Evolutionary conservation across 2,797 vertebrate species (phyloP).

Genomic region (Oreortyx pictus): DNA sequence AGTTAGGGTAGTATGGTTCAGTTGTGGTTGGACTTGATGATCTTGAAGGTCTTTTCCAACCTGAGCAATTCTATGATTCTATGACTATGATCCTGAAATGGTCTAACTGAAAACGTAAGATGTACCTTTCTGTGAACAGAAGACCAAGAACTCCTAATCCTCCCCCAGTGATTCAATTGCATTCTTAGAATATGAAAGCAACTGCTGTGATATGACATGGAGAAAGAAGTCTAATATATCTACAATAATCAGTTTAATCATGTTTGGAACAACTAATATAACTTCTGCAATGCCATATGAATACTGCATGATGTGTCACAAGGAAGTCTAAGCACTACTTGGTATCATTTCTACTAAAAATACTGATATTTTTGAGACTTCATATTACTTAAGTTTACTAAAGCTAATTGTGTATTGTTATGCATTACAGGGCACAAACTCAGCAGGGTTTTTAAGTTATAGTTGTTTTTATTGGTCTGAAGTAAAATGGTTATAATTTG

Average conservation of each 20-base stretch:
- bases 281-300: neutral
- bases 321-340: neutral
- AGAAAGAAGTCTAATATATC: neutral
- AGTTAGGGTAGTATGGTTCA: too few species aligned
- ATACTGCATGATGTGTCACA: neutral
- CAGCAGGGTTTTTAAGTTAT: neutral
- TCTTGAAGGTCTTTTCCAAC: too few species aligned
- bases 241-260: conserved; percentile 10
- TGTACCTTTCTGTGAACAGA: neutral
- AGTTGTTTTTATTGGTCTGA: neutral
- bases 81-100: neutral
- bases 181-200: neutral
- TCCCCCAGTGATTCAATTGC: neutral
- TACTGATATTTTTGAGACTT: neutral
- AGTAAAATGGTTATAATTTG: neutral
- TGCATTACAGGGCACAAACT: neutral
- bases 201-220: neutral
- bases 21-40: too few species aligned
- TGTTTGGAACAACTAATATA: neutral
- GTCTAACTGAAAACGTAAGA: neutral
- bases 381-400: neutral
- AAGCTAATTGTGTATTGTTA: neutral
- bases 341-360: neutral
- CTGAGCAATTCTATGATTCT: too few species aligned
- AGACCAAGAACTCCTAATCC: neutral